A percentile compares a stretch with the other conserved stretches of the same genome.
phyloP scores from a whole-genome alignment of 2,113 vertebrate species.

The Fukomys damarensis region DNA sequence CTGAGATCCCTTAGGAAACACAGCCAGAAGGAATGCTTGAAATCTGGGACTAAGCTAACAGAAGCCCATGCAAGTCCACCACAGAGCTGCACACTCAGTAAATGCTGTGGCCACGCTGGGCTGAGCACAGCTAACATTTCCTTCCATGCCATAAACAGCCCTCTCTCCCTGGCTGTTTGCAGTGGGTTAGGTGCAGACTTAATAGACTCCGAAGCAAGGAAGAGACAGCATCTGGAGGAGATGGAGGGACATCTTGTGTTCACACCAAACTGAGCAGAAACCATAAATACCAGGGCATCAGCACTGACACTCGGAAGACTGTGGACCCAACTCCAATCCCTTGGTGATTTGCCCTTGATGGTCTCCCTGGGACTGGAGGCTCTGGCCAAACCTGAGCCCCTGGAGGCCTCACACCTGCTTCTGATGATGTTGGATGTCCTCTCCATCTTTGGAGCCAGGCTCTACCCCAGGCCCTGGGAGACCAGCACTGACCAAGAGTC shows the following conservation, averaged over 20 bases:
- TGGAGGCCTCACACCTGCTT: conserved; percentile 24
- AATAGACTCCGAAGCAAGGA: conserved; percentile 65
- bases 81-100: conserved; percentile 19
- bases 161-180: background rate
- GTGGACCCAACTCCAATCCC: conserved; percentile 39
- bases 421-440: background rate
- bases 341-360: background rate
- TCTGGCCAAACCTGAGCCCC: conserved; percentile 15
- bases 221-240: conserved; percentile 21
- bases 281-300: conserved; percentile 61
- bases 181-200: conserved; percentile 51
- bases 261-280: conserved; percentile 68
- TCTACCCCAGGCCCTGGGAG: background rate
- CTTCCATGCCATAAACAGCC: background rate
- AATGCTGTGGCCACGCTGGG: background rate
- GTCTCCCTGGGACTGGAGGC: background rate
- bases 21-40: background rate
- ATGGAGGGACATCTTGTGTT: conserved; percentile 55
- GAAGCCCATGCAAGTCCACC: background rate
- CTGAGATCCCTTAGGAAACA: background rate
- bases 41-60: background rate
- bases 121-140: conserved; percentile 27
- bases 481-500: background rate
- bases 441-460: background rate
- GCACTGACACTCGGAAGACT: conserved; percentile 5